Evolutionary conservation across 2,113 vertebrate genomes (phyloP).

Genomic region (Halichoeres trimaculatus): DNA sequence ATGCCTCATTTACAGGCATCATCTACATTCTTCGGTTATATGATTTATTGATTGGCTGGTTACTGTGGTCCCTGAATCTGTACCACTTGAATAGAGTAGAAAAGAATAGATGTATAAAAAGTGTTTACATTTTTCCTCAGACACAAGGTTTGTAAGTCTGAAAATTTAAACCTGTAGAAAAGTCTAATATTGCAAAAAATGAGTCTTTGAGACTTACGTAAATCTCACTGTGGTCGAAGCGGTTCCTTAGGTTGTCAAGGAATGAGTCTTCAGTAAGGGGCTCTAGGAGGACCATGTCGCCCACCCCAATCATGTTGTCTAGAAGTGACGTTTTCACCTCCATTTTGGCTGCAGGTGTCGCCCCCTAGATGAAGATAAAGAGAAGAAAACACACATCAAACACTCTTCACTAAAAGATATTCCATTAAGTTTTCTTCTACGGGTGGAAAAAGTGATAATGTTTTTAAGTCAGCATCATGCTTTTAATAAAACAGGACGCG

Average conservation of each 20-base stretch:
- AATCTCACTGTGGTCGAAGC: constrained; percentile 95
- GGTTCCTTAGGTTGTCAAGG: constrained; percentile 92
- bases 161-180: background rate
- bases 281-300: constrained; percentile 98
- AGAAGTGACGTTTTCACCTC: constrained; percentile 97
- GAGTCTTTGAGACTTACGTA: constrained; percentile 87
- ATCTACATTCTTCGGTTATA: constrained; percentile 60
- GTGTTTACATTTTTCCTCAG: constrained; percentile 13
- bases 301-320: constrained; percentile 97
- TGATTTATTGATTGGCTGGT: constrained; percentile 69
- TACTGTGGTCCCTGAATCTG: constrained; percentile 43
- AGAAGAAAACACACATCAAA: constrained; percentile 20
- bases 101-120: constrained; percentile 47
- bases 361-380: constrained; percentile 58
- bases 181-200: background rate
- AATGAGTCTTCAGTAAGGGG: constrained; percentile 93
- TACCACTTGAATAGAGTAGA: constrained; percentile 34
- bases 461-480: background rate
- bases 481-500: too few species aligned
- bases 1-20: constrained; percentile 60
- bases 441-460: background rate
- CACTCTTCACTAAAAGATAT: background rate
- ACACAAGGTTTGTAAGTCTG: background rate
- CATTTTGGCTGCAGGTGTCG: constrained; percentile 92
- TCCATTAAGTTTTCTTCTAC: background rate